A percentile compares a stretch with the other conserved stretches of the same genome.
Evolutionary conservation across 2,888 invertebrate genomes (phyloP).

Genomic region (Ochropleura plecta): DNA sequence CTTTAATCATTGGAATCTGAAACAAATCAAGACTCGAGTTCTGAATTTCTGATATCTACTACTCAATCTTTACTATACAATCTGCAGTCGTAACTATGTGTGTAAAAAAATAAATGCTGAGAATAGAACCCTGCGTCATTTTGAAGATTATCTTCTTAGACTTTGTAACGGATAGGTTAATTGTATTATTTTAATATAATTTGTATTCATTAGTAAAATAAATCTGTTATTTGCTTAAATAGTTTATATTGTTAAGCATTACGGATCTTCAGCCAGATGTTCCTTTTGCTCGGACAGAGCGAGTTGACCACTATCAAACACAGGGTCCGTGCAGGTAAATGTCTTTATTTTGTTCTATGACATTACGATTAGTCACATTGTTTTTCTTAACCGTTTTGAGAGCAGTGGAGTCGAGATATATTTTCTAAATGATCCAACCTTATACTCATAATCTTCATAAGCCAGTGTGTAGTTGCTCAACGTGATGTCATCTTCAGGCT

Average conservation of each 20-base stretch:
- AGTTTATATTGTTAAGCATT: no score
- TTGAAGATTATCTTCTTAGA: no score
- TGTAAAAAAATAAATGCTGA: neutral
- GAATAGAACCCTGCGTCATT: neutral
- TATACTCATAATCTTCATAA: constrained; percentile 92
- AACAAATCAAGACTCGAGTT: neutral
- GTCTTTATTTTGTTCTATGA: neutral
- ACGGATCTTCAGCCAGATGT: no score
- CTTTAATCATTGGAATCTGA: constrained; percentile 87
- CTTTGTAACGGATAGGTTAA: no score
- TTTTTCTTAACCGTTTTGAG: neutral
- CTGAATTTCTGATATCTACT: neutral
- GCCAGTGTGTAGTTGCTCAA: constrained; percentile 92
- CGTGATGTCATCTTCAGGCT: constrained; percentile 84
- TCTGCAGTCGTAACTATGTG: neutral
- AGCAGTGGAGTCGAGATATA: neutral
- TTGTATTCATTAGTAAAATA: neutral
- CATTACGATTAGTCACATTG: neutral
- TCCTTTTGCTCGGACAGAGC: no score
- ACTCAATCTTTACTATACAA: neutral
- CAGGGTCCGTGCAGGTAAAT: no score
- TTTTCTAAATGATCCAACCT: constrained; percentile 82
- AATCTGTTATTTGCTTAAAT: no score
- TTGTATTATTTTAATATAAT: neutral
- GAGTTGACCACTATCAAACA: no score